phyloP scores from a whole-genome alignment of 2,797 vertebrate species.

The Scyliorhinus canicula region DNA sequence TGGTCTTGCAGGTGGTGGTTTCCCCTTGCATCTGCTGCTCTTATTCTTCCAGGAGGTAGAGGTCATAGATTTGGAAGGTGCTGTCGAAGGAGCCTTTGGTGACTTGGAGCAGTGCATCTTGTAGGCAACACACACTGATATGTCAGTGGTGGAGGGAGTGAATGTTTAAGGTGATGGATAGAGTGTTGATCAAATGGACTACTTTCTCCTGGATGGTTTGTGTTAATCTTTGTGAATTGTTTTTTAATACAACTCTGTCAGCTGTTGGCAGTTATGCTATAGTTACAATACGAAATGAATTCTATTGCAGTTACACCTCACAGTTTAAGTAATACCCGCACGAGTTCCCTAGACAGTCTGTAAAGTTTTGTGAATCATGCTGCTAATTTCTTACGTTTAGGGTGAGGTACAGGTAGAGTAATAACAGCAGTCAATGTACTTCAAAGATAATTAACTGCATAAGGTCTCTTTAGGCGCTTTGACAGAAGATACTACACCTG shows the following conservation, averaged over 20 bases:
- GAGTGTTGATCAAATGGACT: too few relatives aligned
- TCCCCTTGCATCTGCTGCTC: too few relatives aligned
- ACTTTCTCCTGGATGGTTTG: too few relatives aligned
- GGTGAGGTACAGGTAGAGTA: not conserved
- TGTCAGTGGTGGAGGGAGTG: too few relatives aligned
- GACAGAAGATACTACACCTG: not conserved
- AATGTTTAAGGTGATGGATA: too few relatives aligned
- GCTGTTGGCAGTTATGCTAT: not conserved
- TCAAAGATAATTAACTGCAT: not conserved
- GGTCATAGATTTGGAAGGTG: too few relatives aligned
- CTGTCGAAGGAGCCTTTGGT: too few relatives aligned
- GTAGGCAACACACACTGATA: too few relatives aligned
- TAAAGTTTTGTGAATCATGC: not conserved
- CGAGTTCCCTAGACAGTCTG: not conserved
- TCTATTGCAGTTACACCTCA: not conserved
- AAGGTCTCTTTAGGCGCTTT: not conserved
- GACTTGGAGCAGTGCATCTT: too few relatives aligned
- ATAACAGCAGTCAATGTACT: not conserved
- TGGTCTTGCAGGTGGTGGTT: too few relatives aligned
- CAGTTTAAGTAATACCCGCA: not conserved
- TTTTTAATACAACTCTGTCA: not conserved
- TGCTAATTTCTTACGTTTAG: not conserved
- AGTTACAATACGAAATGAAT: not conserved
- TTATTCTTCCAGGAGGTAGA: too few relatives aligned
- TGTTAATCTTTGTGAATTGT: too few relatives aligned